phyloP scores from a whole-genome alignment of 2,113 vertebrate genomes.

The Myotis lucifugus region DNA sequence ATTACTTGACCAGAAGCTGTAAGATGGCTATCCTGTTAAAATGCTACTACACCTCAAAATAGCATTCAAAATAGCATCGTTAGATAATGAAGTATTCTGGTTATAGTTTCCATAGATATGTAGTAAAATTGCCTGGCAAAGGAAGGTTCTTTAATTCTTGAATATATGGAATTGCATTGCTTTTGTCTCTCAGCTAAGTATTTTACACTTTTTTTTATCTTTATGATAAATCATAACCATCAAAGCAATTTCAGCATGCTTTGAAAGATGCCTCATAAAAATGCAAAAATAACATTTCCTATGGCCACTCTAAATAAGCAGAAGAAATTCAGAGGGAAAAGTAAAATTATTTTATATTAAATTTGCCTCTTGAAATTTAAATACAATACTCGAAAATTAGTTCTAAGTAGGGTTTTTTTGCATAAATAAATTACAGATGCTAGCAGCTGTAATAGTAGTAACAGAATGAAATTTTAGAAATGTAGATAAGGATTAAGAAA shows the following conservation, averaged over 20 bases:
- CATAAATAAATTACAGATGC: background rate
- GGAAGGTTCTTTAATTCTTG: background rate
- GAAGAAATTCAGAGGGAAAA: background rate
- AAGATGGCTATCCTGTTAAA: background rate
- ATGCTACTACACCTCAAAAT: background rate
- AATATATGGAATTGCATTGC: background rate
- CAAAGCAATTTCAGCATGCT: background rate
- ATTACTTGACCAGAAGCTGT: background rate
- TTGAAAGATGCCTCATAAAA: constrained; percentile 43
- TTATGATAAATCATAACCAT: background rate
- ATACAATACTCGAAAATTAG: background rate
- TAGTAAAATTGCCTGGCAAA: background rate
- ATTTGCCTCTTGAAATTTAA: constrained; percentile 43
- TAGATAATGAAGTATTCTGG: background rate
- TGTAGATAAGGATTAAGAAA: background rate
- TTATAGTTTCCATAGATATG: background rate
- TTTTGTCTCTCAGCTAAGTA: background rate
- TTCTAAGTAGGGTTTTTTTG: background rate
- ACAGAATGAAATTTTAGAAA: background rate
- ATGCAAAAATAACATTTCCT: background rate
- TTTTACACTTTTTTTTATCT: background rate
- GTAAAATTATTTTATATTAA: constrained; percentile 17
- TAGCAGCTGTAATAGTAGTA: background rate
- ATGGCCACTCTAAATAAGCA: background rate
- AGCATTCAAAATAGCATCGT: background rate